These are phyloP conservation scores for Tipula lateralis DNA, from an alignment of 2,888 invertebrate genomes.

Conservation along the genomic window DNA sequence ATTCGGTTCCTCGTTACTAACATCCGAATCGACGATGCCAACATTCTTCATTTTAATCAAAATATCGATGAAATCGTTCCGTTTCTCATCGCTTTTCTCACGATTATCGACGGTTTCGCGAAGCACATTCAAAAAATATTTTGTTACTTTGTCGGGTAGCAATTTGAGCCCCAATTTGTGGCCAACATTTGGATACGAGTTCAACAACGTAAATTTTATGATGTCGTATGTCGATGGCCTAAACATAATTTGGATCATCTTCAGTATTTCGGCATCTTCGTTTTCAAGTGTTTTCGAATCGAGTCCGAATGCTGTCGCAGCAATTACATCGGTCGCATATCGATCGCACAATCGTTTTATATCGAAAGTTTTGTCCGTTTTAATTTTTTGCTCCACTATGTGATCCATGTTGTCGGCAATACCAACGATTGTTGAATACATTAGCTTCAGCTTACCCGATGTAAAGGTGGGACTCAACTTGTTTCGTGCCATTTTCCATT, in stretches of 20 bases:
- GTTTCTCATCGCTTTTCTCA: slow-evolving; percentile 42
- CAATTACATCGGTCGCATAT: background rate
- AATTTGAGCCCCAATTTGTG: slow-evolving; percentile 37
- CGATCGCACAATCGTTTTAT: background rate
- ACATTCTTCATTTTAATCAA: slow-evolving; percentile 47
- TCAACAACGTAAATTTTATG: background rate
- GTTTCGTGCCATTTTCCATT: slow-evolving; percentile 30
- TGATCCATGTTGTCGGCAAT: background rate
- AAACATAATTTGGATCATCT: background rate
- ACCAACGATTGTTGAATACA: background rate
- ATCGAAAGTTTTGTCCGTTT: background rate
- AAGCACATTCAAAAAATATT: slow-evolving; percentile 44
- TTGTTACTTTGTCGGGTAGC: slow-evolving; percentile 38
- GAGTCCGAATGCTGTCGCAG: background rate
- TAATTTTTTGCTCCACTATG: background rate
- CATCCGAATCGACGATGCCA: background rate
- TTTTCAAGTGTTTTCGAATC: background rate
- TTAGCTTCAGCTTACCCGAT: slow-evolving; percentile 30
- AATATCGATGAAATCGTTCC: slow-evolving; percentile 39
- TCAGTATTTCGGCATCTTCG: background rate
- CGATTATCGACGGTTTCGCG: slow-evolving; percentile 45
- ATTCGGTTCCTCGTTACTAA: background rate
- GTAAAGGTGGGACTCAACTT: slow-evolving; percentile 29
- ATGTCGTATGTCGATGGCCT: background rate
- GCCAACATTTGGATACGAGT: slow-evolving; percentile 35